These are phyloP conservation scores for Argopecten irradians DNA, from an alignment of 1,140 invertebrate genomes.

Conservation along the genomic window DNA sequence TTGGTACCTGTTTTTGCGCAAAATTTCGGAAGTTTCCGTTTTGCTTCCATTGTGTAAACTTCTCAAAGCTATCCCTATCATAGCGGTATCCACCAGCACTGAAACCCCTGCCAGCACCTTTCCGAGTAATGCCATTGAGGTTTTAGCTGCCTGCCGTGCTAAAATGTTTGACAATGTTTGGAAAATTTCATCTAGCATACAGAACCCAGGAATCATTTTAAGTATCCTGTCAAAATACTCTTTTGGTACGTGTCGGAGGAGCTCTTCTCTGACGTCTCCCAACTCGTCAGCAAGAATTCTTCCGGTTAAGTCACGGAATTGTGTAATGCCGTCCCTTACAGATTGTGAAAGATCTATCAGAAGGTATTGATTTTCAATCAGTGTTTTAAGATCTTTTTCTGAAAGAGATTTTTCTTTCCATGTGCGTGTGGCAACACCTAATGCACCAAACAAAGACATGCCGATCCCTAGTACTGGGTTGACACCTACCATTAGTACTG, in stretches of 20 bases:
- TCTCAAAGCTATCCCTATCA: neutral
- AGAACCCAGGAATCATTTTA: neutral
- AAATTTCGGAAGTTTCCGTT: neutral
- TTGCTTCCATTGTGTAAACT: neutral
- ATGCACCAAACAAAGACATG: neutral
- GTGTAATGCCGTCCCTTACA: neutral
- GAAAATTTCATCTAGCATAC: neutral
- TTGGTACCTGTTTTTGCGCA: neutral
- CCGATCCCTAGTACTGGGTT: neutral
- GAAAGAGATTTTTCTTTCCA: neutral
- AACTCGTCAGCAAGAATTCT: neutral
- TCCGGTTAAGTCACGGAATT: neutral
- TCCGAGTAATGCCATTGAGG: neutral
- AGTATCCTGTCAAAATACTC: neutral
- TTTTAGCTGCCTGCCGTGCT: neutral
- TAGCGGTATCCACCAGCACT: neutral
- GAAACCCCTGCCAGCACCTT: neutral
- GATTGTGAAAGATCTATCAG: neutral
- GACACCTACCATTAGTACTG: neutral
- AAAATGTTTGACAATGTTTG: neutral
- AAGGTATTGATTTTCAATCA: neutral
- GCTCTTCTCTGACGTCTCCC: neutral
- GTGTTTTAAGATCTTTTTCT: neutral
- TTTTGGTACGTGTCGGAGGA: neutral
- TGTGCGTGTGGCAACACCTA: neutral